Base-by-base conservation (phyloP, 2,113 vertebrate genomes). In the Barnardius zonarius region DNA sequence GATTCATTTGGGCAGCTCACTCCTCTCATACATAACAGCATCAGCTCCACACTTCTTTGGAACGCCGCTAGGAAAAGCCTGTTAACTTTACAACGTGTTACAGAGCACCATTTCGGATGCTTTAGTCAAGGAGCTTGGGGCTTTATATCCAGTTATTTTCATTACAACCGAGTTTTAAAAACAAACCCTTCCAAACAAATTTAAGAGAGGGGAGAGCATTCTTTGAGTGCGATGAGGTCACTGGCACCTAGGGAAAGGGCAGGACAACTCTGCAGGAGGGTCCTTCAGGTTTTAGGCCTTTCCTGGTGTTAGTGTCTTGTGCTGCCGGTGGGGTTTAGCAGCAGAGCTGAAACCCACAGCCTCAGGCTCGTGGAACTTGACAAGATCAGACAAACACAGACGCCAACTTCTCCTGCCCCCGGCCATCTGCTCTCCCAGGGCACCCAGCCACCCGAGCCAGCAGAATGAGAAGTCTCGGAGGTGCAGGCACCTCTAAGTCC, bases 81-180 rank as follows among this genome's bases (percentile, higher is more conserved):
- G 75, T 88, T 83, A 83, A 63, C 75, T 73, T 61, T 23, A 64
- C 93, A 72, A 17, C 51, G 2, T 13, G 41, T 24, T 62, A n/a
- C 77, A 86, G 54, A 80, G 77, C 39, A 69, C 67, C 55, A 28
- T 55, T 86, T 46, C 64, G 35, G 93, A 44, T 7, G 51, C 75
- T 54, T 94, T 70, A 83, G 55, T 61, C 76, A 78, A 83, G 88
- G 88, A 91, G 75, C 89, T 86, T n/a, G 43, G 18, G 41, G 72
- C 73, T 86, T 86, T 62, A 55, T 33, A 28, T 9, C 17, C 12
- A 17, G 31, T 33, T n/a, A 31, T 23, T 92, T 83, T 73, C 44
- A 39, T 24, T 18, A 55, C 49, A 31, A 64, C 19, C 14, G 17
- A 10, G 17, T 59, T 16, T 5, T 4, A 5, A 30, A 37, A 37